Evolutionary conservation across 2,797 vertebrate species (phyloP).

Genomic region (Phaenicophaeus curvirostris): DNA sequence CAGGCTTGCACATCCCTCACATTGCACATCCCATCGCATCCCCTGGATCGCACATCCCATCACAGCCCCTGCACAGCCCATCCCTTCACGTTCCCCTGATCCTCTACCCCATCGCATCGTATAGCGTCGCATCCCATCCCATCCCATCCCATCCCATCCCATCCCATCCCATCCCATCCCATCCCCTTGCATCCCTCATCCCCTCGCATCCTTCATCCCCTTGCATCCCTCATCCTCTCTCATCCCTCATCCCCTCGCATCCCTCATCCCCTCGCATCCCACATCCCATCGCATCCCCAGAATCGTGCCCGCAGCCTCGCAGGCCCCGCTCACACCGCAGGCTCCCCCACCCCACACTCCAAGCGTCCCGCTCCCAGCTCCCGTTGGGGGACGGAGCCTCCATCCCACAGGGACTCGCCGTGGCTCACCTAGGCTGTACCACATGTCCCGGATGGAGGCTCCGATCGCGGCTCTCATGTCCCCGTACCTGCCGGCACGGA

Average conservation of each 20-base stretch:
- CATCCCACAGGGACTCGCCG: not conserved
- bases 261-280: not conserved
- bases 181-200: not conserved
- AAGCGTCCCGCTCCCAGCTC: rapidly evolving
- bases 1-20: not conserved
- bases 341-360: not conserved
- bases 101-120: too few species aligned
- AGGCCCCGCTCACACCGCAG: too few species aligned
- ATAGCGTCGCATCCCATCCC: too few species aligned
- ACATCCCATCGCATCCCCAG: too few species aligned
- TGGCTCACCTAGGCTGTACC: conserved; percentile 61
- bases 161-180: not conserved
- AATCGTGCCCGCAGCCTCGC: not conserved
- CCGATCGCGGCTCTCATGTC: conserved; percentile 56
- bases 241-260: not conserved
- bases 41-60: not conserved
- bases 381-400: rapidly evolving
- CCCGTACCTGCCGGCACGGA: not conserved
- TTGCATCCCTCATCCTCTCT: not conserved
- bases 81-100: not conserved
- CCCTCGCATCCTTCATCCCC: not conserved
- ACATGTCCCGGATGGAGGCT: conserved; percentile 63
- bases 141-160: too few species aligned
- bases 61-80: not conserved
- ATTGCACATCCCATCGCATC: not conserved